Conservation (phyloP, 2,888 invertebrate species). For the Petrophora chlorosata region DNA sequence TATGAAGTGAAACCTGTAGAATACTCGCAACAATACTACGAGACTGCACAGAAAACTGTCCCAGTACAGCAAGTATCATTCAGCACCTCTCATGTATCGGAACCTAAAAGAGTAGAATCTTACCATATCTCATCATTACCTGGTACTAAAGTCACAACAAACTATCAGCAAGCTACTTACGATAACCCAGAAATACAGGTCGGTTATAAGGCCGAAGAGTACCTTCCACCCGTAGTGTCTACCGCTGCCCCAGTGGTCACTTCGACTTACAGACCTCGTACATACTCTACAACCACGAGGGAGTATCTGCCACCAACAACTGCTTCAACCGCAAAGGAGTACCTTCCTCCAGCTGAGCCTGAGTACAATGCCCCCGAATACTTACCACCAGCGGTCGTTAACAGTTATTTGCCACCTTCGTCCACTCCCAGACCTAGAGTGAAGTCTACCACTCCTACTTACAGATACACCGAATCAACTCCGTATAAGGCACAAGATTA, state of each 20-base stretch:
- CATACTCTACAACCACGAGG: conserved; percentile 55
- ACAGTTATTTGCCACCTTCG: conserved; percentile 46
- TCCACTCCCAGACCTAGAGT: conserved; percentile 50
- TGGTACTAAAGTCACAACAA: conserved; percentile 50
- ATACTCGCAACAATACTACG: conserved; percentile 47
- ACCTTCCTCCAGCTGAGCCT: conserved; percentile 34
- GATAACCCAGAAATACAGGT: conserved; percentile 71
- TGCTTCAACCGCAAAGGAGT: conserved; percentile 33
- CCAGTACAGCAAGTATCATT: conserved; percentile 50
- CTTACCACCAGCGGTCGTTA: conserved; percentile 36
- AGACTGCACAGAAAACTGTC: conserved; percentile 41
- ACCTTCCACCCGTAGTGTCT: conserved; percentile 66
- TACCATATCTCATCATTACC: conserved; percentile 61
- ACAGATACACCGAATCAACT: conserved; percentile 54
- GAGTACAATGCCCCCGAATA: conserved; percentile 49
- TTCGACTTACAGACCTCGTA: conserved; percentile 60
- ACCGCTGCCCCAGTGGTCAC: conserved; percentile 50
- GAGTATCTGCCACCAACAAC: conserved; percentile 48
- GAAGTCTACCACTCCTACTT: conserved; percentile 57
- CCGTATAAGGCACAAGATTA: conserved; percentile 62
- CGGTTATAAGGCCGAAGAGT: conserved; percentile 70
- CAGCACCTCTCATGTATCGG: conserved; percentile 55
- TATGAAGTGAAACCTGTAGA: conserved; percentile 52
- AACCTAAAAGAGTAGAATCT: conserved; percentile 61
- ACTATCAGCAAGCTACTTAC: conserved; percentile 60